These are phyloP conservation scores for Capromys pilorides DNA, from an alignment of 2,797 vertebrate genomes.

Conservation along the genomic window DNA sequence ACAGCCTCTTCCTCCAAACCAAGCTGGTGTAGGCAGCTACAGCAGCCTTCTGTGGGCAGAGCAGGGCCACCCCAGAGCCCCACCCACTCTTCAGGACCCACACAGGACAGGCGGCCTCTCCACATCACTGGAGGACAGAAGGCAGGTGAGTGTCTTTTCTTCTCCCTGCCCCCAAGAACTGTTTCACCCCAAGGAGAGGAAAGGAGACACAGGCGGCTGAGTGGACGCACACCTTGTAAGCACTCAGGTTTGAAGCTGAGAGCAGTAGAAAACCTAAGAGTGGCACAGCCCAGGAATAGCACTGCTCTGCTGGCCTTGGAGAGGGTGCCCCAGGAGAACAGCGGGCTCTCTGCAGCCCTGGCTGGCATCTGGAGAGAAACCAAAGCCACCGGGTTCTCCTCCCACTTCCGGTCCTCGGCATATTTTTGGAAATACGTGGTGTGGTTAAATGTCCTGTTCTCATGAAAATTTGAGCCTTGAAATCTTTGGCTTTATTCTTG, in stretches of 20 bases:
- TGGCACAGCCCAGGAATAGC: background rate
- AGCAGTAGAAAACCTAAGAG: background rate
- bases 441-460: slow-evolving; percentile 59
- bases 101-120: background rate
- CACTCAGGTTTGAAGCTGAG: background rate
- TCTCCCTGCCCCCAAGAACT: background rate
- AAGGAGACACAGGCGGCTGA: background rate
- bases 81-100: too few species aligned
- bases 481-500: slow-evolving; percentile 85
- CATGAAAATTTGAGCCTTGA: slow-evolving; percentile 72
- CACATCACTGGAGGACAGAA: background rate
- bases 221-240: background rate
- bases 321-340: background rate
- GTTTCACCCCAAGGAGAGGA: background rate
- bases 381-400: background rate
- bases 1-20: background rate
- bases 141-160: background rate
- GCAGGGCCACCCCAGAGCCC: background rate
- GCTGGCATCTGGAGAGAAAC: background rate
- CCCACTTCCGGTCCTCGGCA: background rate
- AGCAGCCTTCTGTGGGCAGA: background rate
- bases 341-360: background rate
- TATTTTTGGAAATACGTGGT: slow-evolving; percentile 72
- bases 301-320: background rate
- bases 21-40: background rate